A percentile compares a stretch with the other conserved stretches of the same genome.
Evolutionary conservation across 2,113 vertebrate species (phyloP).

Genomic region (Coptodon bakossiorum): DNA sequence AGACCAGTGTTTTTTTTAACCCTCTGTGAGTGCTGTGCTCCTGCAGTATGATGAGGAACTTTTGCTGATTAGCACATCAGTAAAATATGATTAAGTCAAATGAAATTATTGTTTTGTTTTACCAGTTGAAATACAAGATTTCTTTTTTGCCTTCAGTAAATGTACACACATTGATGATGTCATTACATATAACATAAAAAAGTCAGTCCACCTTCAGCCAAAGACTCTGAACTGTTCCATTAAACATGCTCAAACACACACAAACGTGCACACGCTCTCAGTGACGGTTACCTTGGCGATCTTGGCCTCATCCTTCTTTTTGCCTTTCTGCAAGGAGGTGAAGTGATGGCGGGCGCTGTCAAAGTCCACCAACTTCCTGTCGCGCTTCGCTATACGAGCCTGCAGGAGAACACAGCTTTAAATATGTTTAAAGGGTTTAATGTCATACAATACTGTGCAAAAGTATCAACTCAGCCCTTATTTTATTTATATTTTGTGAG

Average conservation of each 20-base stretch:
- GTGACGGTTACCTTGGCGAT: constrained; percentile 84
- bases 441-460: background rate
- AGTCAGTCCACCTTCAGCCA: background rate
- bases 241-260: background rate
- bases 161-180: background rate
- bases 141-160: background rate
- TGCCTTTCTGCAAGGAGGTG: constrained; percentile 89
- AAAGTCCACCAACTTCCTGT: constrained; percentile 94
- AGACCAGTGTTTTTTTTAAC: background rate
- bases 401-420: constrained; percentile 21
- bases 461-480: background rate
- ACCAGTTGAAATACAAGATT: background rate
- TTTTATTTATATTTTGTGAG: background rate
- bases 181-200: background rate
- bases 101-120: background rate
- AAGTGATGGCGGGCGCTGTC: constrained; percentile 97
- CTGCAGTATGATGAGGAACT: fast-evolving
- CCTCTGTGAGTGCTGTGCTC: background rate
- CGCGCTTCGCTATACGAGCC: constrained; percentile 93
- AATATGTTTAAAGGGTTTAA: background rate
- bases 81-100: background rate
- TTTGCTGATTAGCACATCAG: background rate
- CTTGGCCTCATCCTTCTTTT: constrained; percentile 98
- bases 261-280: background rate
- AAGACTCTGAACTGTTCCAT: background rate